Evolutionary conservation across 2,888 invertebrate genomes (phyloP).

Genomic region (Helleia helle): DNA sequence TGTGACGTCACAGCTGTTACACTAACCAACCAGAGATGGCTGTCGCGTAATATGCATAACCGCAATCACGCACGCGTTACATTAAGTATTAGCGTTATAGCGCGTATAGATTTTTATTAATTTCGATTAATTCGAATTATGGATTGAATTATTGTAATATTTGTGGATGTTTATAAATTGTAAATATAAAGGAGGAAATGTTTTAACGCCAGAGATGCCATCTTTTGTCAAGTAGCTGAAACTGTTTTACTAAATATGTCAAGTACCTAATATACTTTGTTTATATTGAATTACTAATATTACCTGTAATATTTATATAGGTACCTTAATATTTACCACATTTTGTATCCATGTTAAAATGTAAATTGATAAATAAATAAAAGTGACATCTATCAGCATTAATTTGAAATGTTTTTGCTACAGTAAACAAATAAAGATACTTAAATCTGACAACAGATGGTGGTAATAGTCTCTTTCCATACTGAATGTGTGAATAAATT

Average conservation of each 20-base stretch:
- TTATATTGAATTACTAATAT: not conserved
- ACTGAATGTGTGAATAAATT: constrained; percentile 6
- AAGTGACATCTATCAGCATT: constrained; percentile 18
- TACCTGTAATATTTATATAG: not conserved
- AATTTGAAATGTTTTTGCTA: not conserved
- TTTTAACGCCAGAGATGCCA: constrained; percentile 17
- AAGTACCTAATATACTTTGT: too few species aligned
- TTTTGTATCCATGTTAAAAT: not conserved
- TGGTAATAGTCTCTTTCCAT: not conserved
- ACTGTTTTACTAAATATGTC: too few species aligned
- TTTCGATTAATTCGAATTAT: too few species aligned
- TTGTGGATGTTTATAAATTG: too few species aligned
- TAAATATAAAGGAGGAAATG: too few species aligned
- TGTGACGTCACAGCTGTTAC: constrained; percentile 54
- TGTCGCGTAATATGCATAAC: constrained; percentile 2
- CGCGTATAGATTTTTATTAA: too few species aligned
- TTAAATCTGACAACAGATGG: constrained; percentile 10
- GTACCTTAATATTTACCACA: not conserved
- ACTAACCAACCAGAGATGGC: constrained; percentile 23
- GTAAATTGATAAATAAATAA: not conserved
- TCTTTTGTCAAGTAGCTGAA: constrained; percentile 18
- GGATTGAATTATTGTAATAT: too few species aligned
- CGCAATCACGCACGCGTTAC: too few species aligned
- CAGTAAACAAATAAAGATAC: not conserved
- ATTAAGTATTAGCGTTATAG: too few species aligned